Evolutionary conservation across 1,140 invertebrate genomes (phyloP).

Genomic region (Eriosoma lanigerum): DNA sequence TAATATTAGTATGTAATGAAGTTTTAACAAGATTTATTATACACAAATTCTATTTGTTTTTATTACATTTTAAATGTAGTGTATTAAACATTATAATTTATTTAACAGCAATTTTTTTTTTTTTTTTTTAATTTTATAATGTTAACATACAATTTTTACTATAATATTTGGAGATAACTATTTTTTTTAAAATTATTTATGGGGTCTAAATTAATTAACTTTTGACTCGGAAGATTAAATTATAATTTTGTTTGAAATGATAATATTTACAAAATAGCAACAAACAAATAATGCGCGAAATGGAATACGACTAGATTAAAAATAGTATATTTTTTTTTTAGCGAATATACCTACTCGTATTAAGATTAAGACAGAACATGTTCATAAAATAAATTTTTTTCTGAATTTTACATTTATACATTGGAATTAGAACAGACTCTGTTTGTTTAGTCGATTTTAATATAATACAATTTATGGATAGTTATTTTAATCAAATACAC

Average conservation of each 20-base stretch:
- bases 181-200: neutral
- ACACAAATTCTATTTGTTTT: neutral
- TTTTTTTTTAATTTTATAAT: too few species aligned
- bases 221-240: constrained; percentile 3
- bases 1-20: neutral
- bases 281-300: neutral
- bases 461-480: too few species aligned
- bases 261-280: neutral
- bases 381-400: neutral
- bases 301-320: neutral
- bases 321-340: neutral
- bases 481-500: too few species aligned
- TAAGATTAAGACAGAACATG: neutral
- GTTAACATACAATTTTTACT: too few species aligned
- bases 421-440: neutral
- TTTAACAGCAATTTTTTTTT: too few species aligned
- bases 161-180: too few species aligned
- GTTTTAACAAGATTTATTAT: neutral
- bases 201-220: constrained; percentile 3
- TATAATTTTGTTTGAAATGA: constrained; percentile 14
- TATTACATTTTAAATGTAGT: too few species aligned
- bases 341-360: neutral
- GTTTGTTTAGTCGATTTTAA: too few species aligned
- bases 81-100: too few species aligned
- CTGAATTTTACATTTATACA: neutral